Evolutionary conservation across 2,113 vertebrate genomes (phyloP).

Genomic region (Capra hircus): DNA sequence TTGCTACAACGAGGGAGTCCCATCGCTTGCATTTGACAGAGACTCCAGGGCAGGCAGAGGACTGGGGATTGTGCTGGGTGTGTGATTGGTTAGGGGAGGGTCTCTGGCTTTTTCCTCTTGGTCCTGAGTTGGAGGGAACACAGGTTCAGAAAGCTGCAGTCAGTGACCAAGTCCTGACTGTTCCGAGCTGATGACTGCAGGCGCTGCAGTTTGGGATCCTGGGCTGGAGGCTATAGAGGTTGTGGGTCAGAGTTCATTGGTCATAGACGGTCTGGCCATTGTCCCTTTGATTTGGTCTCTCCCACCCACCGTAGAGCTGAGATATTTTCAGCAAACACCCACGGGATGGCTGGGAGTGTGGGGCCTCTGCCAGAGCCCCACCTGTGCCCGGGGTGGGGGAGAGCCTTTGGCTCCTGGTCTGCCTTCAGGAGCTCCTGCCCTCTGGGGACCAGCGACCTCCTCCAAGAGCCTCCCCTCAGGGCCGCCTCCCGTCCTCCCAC

Average conservation of each 20-base stretch:
- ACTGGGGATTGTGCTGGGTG: background rate
- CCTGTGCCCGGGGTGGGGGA: fast-evolving
- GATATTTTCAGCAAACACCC: background rate
- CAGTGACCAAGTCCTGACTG: background rate
- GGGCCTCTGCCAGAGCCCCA: fast-evolving
- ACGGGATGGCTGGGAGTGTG: background rate
- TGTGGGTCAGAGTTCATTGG: background rate
- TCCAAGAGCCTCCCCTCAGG: background rate
- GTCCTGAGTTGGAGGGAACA: background rate
- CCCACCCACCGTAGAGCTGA: background rate
- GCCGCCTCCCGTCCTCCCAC: fast-evolving
- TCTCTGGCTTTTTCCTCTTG: background rate
- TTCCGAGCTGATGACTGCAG: no score
- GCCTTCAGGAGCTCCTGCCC: background rate
- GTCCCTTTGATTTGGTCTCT: background rate
- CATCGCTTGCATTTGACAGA: background rate
- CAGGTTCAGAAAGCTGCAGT: background rate
- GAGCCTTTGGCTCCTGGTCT: background rate
- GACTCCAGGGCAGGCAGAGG: background rate
- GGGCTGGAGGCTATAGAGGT: background rate
- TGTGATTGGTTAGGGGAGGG: background rate
- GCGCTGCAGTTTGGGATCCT: background rate
- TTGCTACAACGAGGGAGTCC: no score
- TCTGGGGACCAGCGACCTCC: background rate
- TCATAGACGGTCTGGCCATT: background rate